A percentile compares a stretch with the other conserved stretches of the same genome.
Conservation (phyloP, 2,888 invertebrate species). For the Mythimna pallens region DNA sequence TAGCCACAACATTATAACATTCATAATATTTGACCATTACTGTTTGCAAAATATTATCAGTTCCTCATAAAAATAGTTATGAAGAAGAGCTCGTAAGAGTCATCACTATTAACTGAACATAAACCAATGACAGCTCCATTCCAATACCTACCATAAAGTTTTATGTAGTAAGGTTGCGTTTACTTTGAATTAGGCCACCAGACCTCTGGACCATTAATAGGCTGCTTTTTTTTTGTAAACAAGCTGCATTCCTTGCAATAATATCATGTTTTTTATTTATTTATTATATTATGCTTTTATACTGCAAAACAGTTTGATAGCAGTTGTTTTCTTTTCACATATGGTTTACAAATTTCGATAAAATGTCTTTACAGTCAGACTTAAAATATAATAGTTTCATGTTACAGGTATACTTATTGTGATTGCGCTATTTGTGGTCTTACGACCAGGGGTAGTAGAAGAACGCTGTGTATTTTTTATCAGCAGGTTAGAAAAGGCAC, state of each 20-base stretch:
- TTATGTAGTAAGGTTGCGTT: conserved; percentile 33
- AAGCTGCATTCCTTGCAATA: not conserved
- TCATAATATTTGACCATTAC: conserved; percentile 1
- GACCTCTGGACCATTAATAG: conserved; percentile 14
- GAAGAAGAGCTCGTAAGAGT: conserved; percentile 28
- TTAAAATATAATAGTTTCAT: not conserved
- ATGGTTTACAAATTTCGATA: too few relatives aligned
- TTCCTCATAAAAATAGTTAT: conserved; percentile 28
- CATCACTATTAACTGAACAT: conserved; percentile 35
- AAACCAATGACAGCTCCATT: conserved; percentile 29
- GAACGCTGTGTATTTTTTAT: too few relatives aligned
- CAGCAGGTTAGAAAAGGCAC: too few relatives aligned
- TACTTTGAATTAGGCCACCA: conserved; percentile 46
- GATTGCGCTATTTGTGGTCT: too few relatives aligned
- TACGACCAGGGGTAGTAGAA: too few relatives aligned
- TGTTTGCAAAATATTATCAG: conserved; percentile 9
- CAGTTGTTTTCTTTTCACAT: too few relatives aligned
- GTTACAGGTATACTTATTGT: too few relatives aligned
- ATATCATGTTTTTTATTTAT: not conserved
- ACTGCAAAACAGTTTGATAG: too few relatives aligned
- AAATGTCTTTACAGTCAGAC: too few relatives aligned
- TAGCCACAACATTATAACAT: not conserved
- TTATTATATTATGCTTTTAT: too few relatives aligned
- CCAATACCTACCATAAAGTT: conserved; percentile 34
- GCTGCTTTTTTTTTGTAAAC: not conserved